A percentile compares a stretch with the other conserved stretches of the same genome.
These are phyloP conservation scores for Gymnocephalus cernua DNA, from an alignment of 2,113 vertebrate genomes.

Conservation along the genomic window DNA sequence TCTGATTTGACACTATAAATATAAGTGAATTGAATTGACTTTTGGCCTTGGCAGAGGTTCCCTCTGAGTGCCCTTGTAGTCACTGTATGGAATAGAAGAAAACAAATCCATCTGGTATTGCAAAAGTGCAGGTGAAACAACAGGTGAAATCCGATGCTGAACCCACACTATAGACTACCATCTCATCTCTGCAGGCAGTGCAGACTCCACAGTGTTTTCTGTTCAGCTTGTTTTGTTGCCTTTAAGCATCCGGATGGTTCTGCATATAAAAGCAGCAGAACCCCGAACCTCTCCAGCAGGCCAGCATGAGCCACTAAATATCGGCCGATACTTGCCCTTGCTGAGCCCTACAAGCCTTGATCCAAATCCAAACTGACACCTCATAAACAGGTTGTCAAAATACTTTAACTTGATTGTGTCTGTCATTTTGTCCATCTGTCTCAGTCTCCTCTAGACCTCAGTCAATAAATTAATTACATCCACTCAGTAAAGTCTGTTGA, in stretches of 20 bases:
- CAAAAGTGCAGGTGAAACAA: background rate
- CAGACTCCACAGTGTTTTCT: background rate
- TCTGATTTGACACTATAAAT: too few relatives aligned
- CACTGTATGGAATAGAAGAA: background rate
- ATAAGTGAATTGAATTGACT: too few relatives aligned
- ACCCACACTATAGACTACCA: background rate
- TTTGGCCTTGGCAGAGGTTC: too few relatives aligned
- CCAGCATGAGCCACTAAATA: conserved; percentile 27
- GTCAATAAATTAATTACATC: conserved; percentile 77
- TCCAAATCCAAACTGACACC: conserved; percentile 76
- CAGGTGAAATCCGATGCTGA: background rate
- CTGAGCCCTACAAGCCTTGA: conserved; percentile 61
- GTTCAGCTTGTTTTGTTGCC: background rate
- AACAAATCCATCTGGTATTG: background rate
- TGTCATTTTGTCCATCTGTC: conserved; percentile 76
- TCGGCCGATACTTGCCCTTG: conserved; percentile 50
- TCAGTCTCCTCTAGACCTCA: conserved; percentile 44
- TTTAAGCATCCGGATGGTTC: background rate
- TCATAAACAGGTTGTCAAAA: conserved; percentile 81
- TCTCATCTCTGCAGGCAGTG: background rate
- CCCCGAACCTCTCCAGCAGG: conserved; percentile 5
- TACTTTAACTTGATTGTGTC: conserved; percentile 76
- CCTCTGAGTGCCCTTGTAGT: too few relatives aligned
- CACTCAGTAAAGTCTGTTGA: conserved; percentile 35
- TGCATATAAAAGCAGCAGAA: conserved; percentile 16